These are phyloP conservation scores for Acanthoscelides obtectus DNA, from an alignment of 2,888 invertebrate species.

Conservation along the genomic window DNA sequence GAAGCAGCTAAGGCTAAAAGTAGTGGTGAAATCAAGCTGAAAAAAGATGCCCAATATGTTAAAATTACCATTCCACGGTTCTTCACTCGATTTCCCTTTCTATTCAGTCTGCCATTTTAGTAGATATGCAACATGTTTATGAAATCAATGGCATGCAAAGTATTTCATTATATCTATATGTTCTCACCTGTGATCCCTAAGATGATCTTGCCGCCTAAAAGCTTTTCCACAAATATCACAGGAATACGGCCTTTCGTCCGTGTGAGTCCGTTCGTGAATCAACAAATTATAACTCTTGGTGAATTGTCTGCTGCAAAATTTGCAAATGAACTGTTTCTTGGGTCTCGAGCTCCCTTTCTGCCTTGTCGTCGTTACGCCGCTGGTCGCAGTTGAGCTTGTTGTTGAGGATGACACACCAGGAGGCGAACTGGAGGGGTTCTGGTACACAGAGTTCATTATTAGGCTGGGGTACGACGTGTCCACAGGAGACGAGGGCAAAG, in stretches of 20 bases:
- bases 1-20: too few species aligned
- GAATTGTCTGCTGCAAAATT: conserved; percentile 95
- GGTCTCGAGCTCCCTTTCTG: conserved; percentile 52
- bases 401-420: conserved; percentile 46
- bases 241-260: conserved; percentile 94
- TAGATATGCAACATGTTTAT: too few species aligned
- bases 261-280: conserved; percentile 96
- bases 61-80: too few species aligned
- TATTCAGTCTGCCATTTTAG: too few species aligned
- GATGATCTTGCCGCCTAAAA: conserved; percentile 93
- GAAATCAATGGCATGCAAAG: too few species aligned
- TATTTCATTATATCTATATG: too few species aligned
- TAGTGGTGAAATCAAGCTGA: too few species aligned
- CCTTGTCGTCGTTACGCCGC: conserved; percentile 44
- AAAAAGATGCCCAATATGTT: too few species aligned
- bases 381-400: conserved; percentile 47
- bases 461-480: conserved; percentile 68
- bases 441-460: conserved; percentile 64
- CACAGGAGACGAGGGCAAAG: conserved; percentile 55
- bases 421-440: conserved; percentile 44
- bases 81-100: too few species aligned
- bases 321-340: conserved; percentile 91
- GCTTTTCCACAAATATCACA: conserved; percentile 98
- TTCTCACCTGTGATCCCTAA: conserved; percentile 85
- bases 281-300: conserved; percentile 96